Evolutionary conservation across 64 coral and sea anemone species (phyloP).

Genomic region (Pocillopora damicornis): DNA sequence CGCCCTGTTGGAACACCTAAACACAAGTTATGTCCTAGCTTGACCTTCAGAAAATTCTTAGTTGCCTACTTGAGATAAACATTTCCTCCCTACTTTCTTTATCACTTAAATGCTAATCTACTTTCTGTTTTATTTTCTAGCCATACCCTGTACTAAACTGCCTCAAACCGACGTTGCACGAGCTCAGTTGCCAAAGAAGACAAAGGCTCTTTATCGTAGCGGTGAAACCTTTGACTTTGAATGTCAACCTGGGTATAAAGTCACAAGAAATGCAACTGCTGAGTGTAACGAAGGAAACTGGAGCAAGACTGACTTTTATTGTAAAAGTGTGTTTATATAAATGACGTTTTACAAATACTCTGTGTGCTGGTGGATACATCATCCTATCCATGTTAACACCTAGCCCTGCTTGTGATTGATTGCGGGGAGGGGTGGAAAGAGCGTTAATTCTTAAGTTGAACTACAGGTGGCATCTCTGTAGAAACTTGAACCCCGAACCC

Average conservation of each 20-base stretch:
- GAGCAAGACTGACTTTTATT: constrained; percentile 12
- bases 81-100: too few species aligned
- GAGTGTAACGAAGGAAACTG: constrained; percentile 24
- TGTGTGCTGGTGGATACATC: background rate
- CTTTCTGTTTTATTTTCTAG: background rate
- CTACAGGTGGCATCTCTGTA: too few species aligned
- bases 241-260: background rate
- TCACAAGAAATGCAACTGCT: background rate
- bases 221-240: background rate
- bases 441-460: too few species aligned
- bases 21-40: too few species aligned
- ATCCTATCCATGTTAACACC: background rate
- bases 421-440: too few species aligned
- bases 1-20: too few species aligned
- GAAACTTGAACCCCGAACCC: too few species aligned
- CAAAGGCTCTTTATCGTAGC: background rate
- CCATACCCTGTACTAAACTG: background rate
- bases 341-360: background rate
- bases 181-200: background rate
- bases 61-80: too few species aligned
- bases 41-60: too few species aligned
- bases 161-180: background rate
- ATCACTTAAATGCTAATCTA: too few species aligned
- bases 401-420: background rate
- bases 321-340: background rate